Conservation (phyloP, 2,888 invertebrate species). For the Vannuccia rotundouncinata region DNA sequence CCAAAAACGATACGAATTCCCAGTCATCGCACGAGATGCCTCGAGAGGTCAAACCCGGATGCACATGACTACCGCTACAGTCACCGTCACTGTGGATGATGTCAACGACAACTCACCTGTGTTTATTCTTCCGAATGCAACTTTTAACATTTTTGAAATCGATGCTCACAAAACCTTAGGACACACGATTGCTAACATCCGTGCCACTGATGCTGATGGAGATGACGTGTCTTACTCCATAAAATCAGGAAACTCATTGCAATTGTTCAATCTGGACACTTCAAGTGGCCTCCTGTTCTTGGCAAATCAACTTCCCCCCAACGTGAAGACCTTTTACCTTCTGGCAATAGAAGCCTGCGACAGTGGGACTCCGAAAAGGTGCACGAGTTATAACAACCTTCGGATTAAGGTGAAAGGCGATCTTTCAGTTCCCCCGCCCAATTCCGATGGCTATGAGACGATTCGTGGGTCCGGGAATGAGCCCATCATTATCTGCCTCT, state of each 20-base stretch:
- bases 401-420: constrained; percentile 28
- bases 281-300: constrained; percentile 29
- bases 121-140: constrained; percentile 35
- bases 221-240: constrained; percentile 26
- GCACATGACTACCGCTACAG: constrained; percentile 14
- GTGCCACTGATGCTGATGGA: constrained; percentile 29
- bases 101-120: constrained; percentile 31
- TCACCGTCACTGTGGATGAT: constrained; percentile 23
- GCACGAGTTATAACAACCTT: constrained; percentile 24
- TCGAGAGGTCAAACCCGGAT: not conserved
- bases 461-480: not conserved
- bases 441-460: not conserved
- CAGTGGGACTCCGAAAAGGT: constrained; percentile 29
- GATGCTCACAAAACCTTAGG: constrained; percentile 24
- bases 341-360: constrained; percentile 24
- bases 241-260: constrained; percentile 19
- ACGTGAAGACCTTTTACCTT: not conserved
- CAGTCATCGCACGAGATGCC: constrained; percentile 5
- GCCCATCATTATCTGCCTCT: constrained; percentile 27
- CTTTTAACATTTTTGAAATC: constrained; percentile 14
- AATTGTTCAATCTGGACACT: constrained; percentile 25
- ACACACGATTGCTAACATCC: constrained; percentile 25
- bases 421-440: not conserved
- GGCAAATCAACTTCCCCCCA: not conserved
- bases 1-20: not conserved